Evolutionary conservation across 2,797 vertebrate species (phyloP).

Genomic region (Arremon brunneinucha): DNA sequence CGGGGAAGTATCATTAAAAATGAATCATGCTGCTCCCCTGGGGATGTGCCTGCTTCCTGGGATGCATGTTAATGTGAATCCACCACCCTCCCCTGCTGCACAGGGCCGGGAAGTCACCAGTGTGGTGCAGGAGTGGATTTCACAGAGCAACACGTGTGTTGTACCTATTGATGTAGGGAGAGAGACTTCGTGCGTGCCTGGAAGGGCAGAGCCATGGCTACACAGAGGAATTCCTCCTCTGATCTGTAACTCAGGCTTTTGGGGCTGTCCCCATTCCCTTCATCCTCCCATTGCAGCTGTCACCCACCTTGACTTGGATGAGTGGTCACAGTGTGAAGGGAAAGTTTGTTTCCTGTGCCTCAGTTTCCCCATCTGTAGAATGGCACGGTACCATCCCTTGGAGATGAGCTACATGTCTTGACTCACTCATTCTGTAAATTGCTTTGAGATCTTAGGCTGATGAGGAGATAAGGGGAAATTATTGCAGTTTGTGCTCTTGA

Average conservation of each 20-base stretch:
- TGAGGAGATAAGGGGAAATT: slow-evolving; percentile 58
- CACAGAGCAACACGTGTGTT: neutral
- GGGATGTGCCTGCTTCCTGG: slow-evolving; percentile 24
- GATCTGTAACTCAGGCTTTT: neutral
- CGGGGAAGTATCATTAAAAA: slow-evolving; percentile 57
- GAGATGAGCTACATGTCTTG: neutral
- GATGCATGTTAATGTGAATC: slow-evolving; percentile 13
- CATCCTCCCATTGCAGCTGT: neutral
- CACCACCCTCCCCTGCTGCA: neutral
- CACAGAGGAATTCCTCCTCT: neutral
- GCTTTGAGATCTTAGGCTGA: slow-evolving; percentile 41
- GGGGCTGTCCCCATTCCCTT: neutral
- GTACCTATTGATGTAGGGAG: neutral
- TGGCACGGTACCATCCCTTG: neutral
- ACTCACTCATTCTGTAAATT: slow-evolving; percentile 46
- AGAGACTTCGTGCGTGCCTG: neutral
- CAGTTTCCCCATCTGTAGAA: slow-evolving; percentile 26
- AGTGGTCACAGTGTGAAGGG: neutral
- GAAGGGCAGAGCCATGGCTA: neutral
- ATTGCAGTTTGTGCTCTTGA: slow-evolving; percentile 59
- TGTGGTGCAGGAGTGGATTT: neutral
- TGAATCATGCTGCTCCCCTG: slow-evolving; percentile 51
- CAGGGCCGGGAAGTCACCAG: neutral
- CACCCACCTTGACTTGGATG: neutral
- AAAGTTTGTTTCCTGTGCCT: neutral